Base-by-base conservation (phyloP, 2,888 invertebrate genomes). In the Habroteleia sp. region DNA sequence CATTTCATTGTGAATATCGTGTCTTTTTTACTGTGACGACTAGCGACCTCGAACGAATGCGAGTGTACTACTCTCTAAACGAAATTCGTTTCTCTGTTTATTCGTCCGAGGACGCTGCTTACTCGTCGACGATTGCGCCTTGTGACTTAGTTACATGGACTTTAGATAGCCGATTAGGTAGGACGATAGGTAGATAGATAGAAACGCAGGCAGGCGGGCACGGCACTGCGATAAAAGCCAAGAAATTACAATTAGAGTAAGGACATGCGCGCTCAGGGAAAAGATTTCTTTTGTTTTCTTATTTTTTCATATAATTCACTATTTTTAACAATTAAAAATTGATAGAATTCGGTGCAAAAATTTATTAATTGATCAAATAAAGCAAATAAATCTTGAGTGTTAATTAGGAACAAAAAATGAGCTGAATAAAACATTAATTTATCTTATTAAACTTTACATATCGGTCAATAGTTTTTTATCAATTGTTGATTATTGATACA, bases 211-310 rank as follows among this genome's bases (percentile, higher is more conserved):
- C 56, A 63, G 63, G 66, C 68, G 62, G 58, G 68, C 66, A 56
- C 62, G 63, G 68, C 71, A 62, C 71, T 74, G 65, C 76, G 69
- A 62, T 60, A 74, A 76, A 66, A 63, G 69, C 69, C 65, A 74
- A 74, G 65, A 74, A 62, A 23, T 68, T 68, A 50, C 35, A 35
- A 41, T 41, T 74, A 68, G 37, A 6, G 6, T 68, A 62, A 44
- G 44, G 13, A 52, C 10, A 60, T 37, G 46, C 54, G 62, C 66
- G 74, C 68, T 74, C 74, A 69, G 74, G 56, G 68, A 63, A 68
- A 63, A 72, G 46, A n/a, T 33, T 13, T 37, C 20, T 41, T 39
- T 23, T 44, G 10, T 37, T 13, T 27, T 7, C 14, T 3, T 17
- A 14, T 52, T 20, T 35, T 27, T 37, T 29, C 1, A 11, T 29